Evolutionary conservation across 1,140 invertebrate genomes (phyloP).

Genomic region (Drosophila arizonae): DNA sequence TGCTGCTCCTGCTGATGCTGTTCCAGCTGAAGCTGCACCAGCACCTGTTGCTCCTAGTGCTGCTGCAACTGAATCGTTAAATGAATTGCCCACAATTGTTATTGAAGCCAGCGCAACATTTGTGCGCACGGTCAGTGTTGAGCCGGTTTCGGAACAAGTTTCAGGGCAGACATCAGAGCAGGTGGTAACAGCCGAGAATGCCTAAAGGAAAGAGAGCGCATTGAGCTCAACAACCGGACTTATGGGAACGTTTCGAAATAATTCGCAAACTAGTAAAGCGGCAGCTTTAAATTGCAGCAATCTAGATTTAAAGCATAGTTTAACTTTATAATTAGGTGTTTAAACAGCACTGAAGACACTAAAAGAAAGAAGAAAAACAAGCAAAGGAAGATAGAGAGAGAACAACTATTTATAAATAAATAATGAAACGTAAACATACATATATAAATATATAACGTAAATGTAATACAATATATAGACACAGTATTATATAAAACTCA

Average conservation of each 20-base stretch:
- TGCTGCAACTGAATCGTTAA: neutral
- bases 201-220: slow-evolving; percentile 5
- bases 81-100: slow-evolving; percentile 18
- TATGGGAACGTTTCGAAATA: slow-evolving; percentile 28
- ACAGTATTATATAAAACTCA: slow-evolving; percentile 62
- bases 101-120: slow-evolving; percentile 49
- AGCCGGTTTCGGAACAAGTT: slow-evolving; percentile 28
- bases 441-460: slow-evolving; percentile 34
- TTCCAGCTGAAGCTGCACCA: neutral
- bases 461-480: slow-evolving; percentile 48
- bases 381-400: slow-evolving; percentile 18
- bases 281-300: slow-evolving; percentile 78
- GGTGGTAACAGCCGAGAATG: slow-evolving; percentile 24
- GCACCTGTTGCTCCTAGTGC: neutral
- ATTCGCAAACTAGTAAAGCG: slow-evolving; percentile 76
- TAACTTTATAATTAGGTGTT: slow-evolving; percentile 70
- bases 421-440: slow-evolving; percentile 7
- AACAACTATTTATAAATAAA: slow-evolving; percentile 43
- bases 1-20: neutral
- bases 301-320: slow-evolving; percentile 70
- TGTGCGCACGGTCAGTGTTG: slow-evolving; percentile 65
- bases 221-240: neutral
- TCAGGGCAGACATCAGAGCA: slow-evolving; percentile 2
- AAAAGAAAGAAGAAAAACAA: neutral
- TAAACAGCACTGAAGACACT: slow-evolving; percentile 68